Evolutionary conservation across 2,113 vertebrate genomes (phyloP).

Genomic region (Eulemur rufifrons): DNA sequence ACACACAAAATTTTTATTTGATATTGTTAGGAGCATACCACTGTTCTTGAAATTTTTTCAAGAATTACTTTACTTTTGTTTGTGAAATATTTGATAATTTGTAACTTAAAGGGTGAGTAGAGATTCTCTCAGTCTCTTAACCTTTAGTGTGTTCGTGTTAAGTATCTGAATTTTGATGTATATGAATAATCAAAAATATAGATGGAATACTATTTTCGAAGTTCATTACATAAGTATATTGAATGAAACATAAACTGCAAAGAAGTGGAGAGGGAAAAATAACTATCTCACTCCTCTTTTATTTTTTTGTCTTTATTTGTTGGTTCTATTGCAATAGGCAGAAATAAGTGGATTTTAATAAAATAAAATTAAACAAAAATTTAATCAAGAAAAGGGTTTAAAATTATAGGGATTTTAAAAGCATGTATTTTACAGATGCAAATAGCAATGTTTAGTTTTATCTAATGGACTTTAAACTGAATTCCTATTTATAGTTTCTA

Average conservation of each 20-base stretch:
- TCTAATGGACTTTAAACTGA: neutral
- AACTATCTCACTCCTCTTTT: neutral
- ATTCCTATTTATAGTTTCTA: neutral
- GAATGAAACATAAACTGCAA: neutral
- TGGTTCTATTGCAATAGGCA: neutral
- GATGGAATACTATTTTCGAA: neutral
- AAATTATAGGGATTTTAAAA: neutral
- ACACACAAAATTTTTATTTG: neutral
- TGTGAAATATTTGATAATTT: constrained; percentile 7
- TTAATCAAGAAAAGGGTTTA: neutral
- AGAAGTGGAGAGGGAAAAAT: neutral
- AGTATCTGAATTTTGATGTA: constrained; percentile 1
- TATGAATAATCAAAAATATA: neutral
- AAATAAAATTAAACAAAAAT: neutral
- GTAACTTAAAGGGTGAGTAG: neutral
- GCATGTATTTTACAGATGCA: neutral
- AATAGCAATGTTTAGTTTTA: neutral
- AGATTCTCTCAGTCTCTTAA: neutral
- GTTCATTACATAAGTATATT: neutral
- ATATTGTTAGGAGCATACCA: neutral
- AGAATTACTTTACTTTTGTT: neutral
- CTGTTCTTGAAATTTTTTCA: constrained; percentile 13
- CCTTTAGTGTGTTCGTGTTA: neutral
- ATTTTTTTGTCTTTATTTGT: neutral
- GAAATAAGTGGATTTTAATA: neutral